Percentiles rank a stretch among this genome's conserved stretches.
Evolutionary conservation across 53 echinoderm and acorn worm genomes (phyloP).

Genomic region (Luidia sarsii): DNA sequence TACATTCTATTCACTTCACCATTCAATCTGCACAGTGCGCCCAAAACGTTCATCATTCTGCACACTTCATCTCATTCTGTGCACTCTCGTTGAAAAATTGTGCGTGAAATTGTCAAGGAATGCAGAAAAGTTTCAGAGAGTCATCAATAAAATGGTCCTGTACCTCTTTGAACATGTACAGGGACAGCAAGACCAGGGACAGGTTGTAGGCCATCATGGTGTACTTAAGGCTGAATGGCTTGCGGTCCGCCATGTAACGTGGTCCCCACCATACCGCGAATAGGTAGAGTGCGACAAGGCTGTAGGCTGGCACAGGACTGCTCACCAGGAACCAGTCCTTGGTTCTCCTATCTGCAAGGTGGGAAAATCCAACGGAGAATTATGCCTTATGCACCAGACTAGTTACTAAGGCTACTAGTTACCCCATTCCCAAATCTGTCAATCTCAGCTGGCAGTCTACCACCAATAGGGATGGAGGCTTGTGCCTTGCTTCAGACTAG

Average conservation of each 20-base stretch:
- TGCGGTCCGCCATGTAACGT: conserved; percentile 73
- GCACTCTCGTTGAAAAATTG: too few species aligned
- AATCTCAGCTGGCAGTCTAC: too few species aligned
- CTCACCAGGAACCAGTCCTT: conserved; percentile 77
- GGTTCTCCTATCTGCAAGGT: conserved; percentile 66
- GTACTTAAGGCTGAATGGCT: conserved; percentile 72
- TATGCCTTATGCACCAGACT: conserved; percentile 46
- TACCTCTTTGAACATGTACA: conserved; percentile 90
- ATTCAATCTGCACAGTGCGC: too few species aligned
- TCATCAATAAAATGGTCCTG: neutral
- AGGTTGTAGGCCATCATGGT: conserved; percentile 85
- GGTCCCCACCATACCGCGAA: conserved; percentile 80
- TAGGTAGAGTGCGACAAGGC: conserved; percentile 73
- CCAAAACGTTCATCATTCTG: too few species aligned
- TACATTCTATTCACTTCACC: too few species aligned
- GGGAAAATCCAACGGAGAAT: too few species aligned
- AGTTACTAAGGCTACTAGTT: conserved; percentile 53
- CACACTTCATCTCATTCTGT: too few species aligned
- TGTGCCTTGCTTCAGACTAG: too few species aligned
- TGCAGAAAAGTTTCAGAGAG: neutral
- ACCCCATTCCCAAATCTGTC: conserved; percentile 5
- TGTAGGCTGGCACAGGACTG: conserved; percentile 60
- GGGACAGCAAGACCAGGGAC: conserved; percentile 71
- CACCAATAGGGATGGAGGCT: too few species aligned
- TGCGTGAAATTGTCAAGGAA: too few species aligned